These are phyloP conservation scores for Anguilla pacifica DNA, from an alignment of 2,797 vertebrate genomes.

Conservation along the genomic window DNA sequence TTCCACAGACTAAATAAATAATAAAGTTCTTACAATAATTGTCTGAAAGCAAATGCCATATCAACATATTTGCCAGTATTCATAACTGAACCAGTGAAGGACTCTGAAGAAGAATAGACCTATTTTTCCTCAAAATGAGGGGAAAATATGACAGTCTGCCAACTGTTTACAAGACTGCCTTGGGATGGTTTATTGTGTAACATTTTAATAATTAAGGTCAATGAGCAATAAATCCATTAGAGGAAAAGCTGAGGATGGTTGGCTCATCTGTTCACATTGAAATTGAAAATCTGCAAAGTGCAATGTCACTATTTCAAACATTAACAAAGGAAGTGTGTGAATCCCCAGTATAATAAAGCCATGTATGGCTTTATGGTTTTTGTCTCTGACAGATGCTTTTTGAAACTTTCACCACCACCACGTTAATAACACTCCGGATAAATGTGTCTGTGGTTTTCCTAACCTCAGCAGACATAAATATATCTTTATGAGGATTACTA, in stretches of 20 bases:
- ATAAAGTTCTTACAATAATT: not conserved
- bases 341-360: not conserved
- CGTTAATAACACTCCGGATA: not conserved
- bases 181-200: constrained; percentile 49
- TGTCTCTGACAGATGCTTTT: not conserved
- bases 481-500: not conserved
- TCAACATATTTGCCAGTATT: not conserved
- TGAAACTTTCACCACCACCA: not conserved
- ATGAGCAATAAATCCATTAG: constrained; percentile 67
- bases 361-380: not conserved
- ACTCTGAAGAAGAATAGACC: not conserved
- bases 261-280: constrained; percentile 28
- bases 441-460: not conserved
- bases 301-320: not conserved
- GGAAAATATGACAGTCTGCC: not conserved
- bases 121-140: not conserved
- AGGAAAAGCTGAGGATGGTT: constrained; percentile 37
- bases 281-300: not conserved
- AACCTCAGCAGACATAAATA: not conserved
- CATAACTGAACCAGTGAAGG: not conserved
- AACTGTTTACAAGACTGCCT: not conserved
- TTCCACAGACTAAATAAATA: not conserved
- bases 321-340: not conserved
- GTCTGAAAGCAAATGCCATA: not conserved
- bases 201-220: constrained; percentile 70